These are phyloP conservation scores for Morelia viridis DNA, from an alignment of 2,797 vertebrate genomes.

Conservation along the genomic window DNA sequence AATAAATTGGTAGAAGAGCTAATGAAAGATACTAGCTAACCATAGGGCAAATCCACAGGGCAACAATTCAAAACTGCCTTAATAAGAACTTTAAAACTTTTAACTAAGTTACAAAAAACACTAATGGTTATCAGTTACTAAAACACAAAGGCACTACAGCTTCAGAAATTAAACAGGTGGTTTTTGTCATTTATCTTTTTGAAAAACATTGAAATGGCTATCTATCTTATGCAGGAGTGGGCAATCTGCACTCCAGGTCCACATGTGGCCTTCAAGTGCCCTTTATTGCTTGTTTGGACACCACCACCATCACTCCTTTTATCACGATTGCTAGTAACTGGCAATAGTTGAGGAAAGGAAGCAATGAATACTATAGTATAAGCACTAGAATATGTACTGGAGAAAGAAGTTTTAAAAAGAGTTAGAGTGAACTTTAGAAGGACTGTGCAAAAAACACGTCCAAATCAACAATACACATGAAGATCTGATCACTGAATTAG, in stretches of 20 bases:
- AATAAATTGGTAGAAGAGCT: slow-evolving; percentile 5
- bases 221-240: neutral
- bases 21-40: slow-evolving; percentile 3
- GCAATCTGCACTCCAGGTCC: neutral
- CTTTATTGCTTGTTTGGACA: neutral
- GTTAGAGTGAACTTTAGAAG: neutral
- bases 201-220: neutral
- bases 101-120: neutral
- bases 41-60: neutral
- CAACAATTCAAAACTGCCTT: neutral
- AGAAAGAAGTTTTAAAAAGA: neutral
- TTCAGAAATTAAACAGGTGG: neutral
- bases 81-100: neutral
- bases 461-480: neutral
- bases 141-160: neutral
- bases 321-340: neutral
- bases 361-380: neutral
- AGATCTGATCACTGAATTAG: neutral
- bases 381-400: neutral
- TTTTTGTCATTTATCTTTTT: neutral
- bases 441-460: neutral
- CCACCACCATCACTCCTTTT: neutral
- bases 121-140: neutral
- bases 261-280: neutral
- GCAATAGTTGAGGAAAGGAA: neutral